A percentile compares a stretch with the other conserved stretches of the same genome.
Evolutionary conservation across 1,140 invertebrate species (phyloP).

Genomic region (Drosophila tropicalis): DNA sequence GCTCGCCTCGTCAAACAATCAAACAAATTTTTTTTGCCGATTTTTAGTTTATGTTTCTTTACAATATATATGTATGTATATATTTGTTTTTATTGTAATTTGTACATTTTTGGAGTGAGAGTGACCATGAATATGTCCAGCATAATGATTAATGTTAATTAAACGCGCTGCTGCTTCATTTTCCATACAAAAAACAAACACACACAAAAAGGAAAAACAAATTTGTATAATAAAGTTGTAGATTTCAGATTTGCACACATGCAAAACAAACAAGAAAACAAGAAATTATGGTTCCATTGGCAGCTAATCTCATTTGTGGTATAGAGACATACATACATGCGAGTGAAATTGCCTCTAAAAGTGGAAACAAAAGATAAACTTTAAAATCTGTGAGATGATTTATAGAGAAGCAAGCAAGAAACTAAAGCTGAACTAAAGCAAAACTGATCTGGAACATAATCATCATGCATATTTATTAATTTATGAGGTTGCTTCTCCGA

Average conservation of each 20-base stretch:
- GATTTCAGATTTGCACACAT: slow-evolving; percentile 35
- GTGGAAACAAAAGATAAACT: slow-evolving; percentile 14
- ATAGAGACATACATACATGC: background rate
- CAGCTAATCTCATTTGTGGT: slow-evolving; percentile 49
- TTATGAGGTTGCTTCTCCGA: background rate
- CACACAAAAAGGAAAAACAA: slow-evolving; percentile 22
- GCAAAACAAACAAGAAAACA: too few species aligned
- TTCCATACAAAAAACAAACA: slow-evolving; percentile 29
- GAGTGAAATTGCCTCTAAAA: slow-evolving; percentile 5
- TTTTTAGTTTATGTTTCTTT: slow-evolving; percentile 29
- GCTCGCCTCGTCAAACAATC: slow-evolving; percentile 52
- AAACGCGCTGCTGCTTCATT: slow-evolving; percentile 26
- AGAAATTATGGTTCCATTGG: slow-evolving; percentile 56
- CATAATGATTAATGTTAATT: slow-evolving; percentile 71
- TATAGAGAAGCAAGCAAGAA: slow-evolving; percentile 7
- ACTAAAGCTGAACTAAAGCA: background rate
- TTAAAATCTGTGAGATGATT: slow-evolving; percentile 20
- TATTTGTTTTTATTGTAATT: slow-evolving; percentile 31
- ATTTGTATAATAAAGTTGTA: slow-evolving; percentile 67
- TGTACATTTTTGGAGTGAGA: slow-evolving; percentile 61
- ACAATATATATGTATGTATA: background rate
- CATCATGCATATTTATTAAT: slow-evolving; percentile 7
- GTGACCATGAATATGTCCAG: slow-evolving; percentile 63
- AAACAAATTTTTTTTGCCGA: slow-evolving; percentile 37
- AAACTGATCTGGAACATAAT: background rate